These are phyloP conservation scores for Ennomos quercinarius DNA, from an alignment of 2,888 invertebrate genomes.

Conservation along the genomic window DNA sequence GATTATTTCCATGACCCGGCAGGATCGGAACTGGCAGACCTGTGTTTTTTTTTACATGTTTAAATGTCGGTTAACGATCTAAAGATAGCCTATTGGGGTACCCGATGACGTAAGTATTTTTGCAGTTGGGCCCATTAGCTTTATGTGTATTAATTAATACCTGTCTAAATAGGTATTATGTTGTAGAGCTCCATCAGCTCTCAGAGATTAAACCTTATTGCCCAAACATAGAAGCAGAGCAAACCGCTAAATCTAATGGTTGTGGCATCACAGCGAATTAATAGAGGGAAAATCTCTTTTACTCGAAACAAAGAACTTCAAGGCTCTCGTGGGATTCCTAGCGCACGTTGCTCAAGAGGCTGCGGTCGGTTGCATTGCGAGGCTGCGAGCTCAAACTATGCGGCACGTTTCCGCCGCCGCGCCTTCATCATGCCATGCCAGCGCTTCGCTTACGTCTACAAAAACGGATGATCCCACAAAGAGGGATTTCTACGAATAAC, in stretches of 20 bases:
- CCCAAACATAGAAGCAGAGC: conserved; percentile 47
- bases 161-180: not conserved
- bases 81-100: no score
- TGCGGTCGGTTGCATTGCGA: conserved; percentile 62
- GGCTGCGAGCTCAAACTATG: conserved; percentile 53
- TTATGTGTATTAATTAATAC: not conserved
- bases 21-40: no score
- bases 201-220: conserved; percentile 25
- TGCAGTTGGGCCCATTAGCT: no score
- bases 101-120: no score
- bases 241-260: conserved; percentile 61
- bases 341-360: conserved; percentile 61
- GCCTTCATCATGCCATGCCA: no score
- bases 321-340: conserved; percentile 63
- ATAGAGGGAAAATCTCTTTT: conserved; percentile 59
- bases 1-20: no score
- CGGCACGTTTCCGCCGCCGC: conserved; percentile 62
- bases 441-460: conserved; percentile 29
- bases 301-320: conserved; percentile 68
- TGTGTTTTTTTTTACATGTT: no score
- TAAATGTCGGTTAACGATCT: no score
- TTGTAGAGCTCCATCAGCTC: conserved; percentile 15
- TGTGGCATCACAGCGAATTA: conserved; percentile 54
- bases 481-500: conserved; percentile 64
- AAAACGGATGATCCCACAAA: conserved; percentile 58